A percentile compares a stretch with the other conserved stretches of the same genome.
phyloP scores from a whole-genome alignment of 2,888 invertebrate species.

The Apotomis betuletana region DNA sequence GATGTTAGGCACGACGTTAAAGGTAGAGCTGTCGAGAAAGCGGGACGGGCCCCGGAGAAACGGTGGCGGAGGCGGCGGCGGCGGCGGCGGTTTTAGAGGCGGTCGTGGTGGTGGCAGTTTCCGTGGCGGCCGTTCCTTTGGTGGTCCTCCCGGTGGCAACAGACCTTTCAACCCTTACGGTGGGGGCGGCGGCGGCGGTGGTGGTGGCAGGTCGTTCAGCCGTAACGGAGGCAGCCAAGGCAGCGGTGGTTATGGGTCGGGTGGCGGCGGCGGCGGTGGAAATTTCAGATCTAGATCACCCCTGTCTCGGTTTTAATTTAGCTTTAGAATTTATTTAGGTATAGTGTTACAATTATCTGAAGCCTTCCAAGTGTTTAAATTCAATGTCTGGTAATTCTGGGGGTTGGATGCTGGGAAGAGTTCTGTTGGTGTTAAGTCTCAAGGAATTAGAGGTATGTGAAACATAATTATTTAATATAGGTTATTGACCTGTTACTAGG shows the following conservation, averaged over 20 bases:
- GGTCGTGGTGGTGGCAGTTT: constrained; percentile 71
- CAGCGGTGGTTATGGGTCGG: constrained; percentile 66
- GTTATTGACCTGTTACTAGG: neutral
- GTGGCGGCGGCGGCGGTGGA: constrained; percentile 75
- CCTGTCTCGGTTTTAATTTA: constrained; percentile 76
- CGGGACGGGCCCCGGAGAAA: constrained; percentile 88
- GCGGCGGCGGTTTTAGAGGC: constrained; percentile 71
- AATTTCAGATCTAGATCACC: constrained; percentile 83
- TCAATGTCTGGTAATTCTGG: constrained; percentile 76
- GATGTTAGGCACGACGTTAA: constrained; percentile 92
- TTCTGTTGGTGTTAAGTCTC: constrained; percentile 65
- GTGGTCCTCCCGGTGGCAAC: constrained; percentile 80
- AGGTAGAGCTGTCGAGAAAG: constrained; percentile 94
- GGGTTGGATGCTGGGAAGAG: constrained; percentile 79
- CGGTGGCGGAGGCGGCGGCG: constrained; percentile 83
- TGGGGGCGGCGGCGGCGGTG: constrained; percentile 73
- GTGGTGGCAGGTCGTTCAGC: constrained; percentile 55
- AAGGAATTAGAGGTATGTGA: constrained; percentile 74
- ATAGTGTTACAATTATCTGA: constrained; percentile 82
- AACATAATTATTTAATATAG: constrained; percentile 38
- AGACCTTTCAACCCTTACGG: constrained; percentile 84
- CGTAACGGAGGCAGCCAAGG: constrained; percentile 58
- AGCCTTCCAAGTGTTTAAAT: constrained; percentile 82
- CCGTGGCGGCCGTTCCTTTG: constrained; percentile 78
- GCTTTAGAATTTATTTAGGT: constrained; percentile 79